These are phyloP conservation scores for Heliconius hewitsoni DNA, from an alignment of 1,140 invertebrate genomes.

Conservation along the genomic window DNA sequence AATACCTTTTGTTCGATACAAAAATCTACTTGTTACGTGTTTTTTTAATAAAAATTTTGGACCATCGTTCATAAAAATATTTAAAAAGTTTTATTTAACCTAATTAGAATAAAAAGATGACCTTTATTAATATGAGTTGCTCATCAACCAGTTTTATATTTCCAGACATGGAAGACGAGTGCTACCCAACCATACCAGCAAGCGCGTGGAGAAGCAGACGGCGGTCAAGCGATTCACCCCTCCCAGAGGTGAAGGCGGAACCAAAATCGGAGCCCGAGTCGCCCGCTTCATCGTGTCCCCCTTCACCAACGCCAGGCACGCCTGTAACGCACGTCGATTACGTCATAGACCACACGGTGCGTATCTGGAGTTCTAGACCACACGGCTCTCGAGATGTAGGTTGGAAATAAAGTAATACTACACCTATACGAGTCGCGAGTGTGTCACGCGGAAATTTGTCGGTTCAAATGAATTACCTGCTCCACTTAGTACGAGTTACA, in stretches of 20 bases:
- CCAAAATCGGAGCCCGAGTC: conserved; percentile 85
- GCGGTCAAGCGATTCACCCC: conserved; percentile 67
- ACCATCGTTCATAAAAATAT: no score
- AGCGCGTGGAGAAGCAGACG: conserved; percentile 79
- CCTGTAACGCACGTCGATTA: conserved; percentile 76
- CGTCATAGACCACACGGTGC: conserved; percentile 82
- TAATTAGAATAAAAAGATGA: not conserved
- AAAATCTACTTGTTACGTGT: not conserved
- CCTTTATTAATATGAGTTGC: not conserved
- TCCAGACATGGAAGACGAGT: conserved; percentile 92
- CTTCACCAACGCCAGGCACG: conserved; percentile 80
- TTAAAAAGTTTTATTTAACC: no score
- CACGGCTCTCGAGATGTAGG: not conserved
- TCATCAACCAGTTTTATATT: conserved; percentile 35
- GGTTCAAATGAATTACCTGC: not conserved
- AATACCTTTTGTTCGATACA: not conserved
- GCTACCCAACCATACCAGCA: conserved; percentile 88
- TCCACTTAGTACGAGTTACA: not conserved
- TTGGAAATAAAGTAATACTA: conserved; percentile 5
- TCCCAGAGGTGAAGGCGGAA: conserved; percentile 85
- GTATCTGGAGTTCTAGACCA: conserved; percentile 21
- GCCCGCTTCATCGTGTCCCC: conserved; percentile 85
- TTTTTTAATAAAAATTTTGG: not conserved
- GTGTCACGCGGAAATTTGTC: conserved; percentile 1
- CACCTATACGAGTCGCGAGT: not conserved